phyloP scores from a whole-genome alignment of 2,888 invertebrate species.

The Mylabris sibirica region DNA sequence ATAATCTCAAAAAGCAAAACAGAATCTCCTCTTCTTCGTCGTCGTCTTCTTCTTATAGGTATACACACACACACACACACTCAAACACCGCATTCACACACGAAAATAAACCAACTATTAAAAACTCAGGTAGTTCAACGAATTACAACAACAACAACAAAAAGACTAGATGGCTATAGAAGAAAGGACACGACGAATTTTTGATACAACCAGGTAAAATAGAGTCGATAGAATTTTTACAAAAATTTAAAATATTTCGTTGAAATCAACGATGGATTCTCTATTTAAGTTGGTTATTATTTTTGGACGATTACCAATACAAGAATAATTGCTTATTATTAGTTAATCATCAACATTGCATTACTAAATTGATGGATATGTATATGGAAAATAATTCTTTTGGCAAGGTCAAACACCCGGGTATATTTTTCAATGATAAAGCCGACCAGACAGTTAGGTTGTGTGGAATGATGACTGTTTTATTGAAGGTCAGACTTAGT shows the following conservation, averaged over 20 bases:
- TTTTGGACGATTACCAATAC: conserved; percentile 17
- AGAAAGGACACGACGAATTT: conserved; percentile 20
- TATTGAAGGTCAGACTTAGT: conserved; percentile 39
- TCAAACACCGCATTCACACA: not conserved
- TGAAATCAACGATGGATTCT: no score
- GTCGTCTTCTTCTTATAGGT: no score
- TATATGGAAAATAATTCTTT: conserved; percentile 17
- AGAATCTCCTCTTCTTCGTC: not conserved
- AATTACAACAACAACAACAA: conserved; percentile 9
- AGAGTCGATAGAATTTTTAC: not conserved
- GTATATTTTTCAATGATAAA: conserved; percentile 32
- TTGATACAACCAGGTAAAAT: conserved; percentile 19
- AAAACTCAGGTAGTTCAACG: conserved; percentile 30
- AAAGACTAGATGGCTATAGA: not conserved
- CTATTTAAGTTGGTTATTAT: no score
- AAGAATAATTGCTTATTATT: not conserved
- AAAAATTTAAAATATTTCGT: not conserved
- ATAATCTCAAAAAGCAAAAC: conserved; percentile 19
- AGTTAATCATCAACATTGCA: conserved; percentile 1
- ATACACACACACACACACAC: no score
- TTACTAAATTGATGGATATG: not conserved
- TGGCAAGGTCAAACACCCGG: conserved; percentile 36
- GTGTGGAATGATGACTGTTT: conserved; percentile 36
- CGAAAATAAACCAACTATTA: conserved; percentile 9
- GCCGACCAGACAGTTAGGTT: conserved; percentile 40